Evolutionary conservation across 1,140 invertebrate genomes (phyloP), one percentile per base, ranked within the genome.

Genomic region (Panagrolaimus sp.): DNA sequence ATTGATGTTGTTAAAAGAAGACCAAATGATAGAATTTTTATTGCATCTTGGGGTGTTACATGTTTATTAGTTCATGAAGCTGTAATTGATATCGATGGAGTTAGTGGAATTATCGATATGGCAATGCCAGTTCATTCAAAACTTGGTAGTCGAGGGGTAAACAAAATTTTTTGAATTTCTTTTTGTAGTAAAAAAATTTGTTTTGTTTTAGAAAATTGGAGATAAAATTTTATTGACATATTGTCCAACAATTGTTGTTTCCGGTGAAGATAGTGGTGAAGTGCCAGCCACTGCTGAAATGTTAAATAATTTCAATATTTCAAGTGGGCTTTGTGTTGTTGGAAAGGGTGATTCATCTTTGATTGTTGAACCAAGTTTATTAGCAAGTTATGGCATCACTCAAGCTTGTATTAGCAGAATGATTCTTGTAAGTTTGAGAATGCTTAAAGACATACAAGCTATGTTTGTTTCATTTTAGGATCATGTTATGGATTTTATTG

Each of bases 41-140:
- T 58, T 3, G 52, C 52, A 3, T 21, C 52, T 0, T 58, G 52
- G 52, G 52, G 52, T n/a, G 21, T 58, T 12, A 21, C 52, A 14
- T 58, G 52, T 8, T 58, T 58, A 17, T 58, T 58, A 5, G 52
- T 58, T 21, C 52, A 58, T 58, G 52, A 58, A 58, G 52, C 52
- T 28, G 17, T 58, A 0, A 26, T 58, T 21, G 52, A 58, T 5
- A n/a, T 58, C 2, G 21, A 21, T n/a, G 52, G 52, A 4, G 17
- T 58, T 21, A n/a, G 21, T 17, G 52, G 52, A 14, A 21, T 58
- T 21, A 58, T 58, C 8, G 52, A 58, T 24, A 12, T 58, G 21
- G 52, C 52, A 12, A 58, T 58, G 21, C 52, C 52, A 28, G 3
- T 52, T n/a, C 9, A 21, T 8, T 58, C 52, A 58, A 21, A 21